These are phyloP conservation scores for Sebastes fasciatus DNA, from an alignment of 2,113 vertebrate species.

Conservation along the genomic window DNA sequence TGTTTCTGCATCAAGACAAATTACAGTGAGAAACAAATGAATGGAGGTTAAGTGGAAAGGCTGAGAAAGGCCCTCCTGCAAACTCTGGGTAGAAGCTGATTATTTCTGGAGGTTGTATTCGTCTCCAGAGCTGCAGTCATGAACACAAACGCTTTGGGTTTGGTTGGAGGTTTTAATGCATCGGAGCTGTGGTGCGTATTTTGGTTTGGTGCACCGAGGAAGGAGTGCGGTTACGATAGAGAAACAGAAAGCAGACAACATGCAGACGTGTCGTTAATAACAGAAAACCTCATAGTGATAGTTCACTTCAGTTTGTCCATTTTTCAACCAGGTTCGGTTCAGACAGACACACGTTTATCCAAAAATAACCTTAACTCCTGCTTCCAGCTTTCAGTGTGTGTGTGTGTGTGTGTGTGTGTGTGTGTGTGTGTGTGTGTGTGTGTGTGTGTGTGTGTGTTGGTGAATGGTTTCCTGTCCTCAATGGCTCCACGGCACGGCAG, in stretches of 20 bases:
- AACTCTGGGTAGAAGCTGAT: background rate
- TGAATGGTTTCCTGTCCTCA: slow-evolving; percentile 63
- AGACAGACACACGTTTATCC: background rate
- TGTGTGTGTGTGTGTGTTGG: background rate
- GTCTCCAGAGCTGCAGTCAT: background rate
- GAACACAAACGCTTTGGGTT: background rate
- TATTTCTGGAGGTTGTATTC: slow-evolving; percentile 17
- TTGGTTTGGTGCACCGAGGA: background rate
- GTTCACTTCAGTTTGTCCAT: background rate
- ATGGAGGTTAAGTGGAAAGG: background rate
- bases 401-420: background rate
- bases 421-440: background rate
- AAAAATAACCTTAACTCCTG: background rate
- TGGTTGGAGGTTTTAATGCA: background rate
- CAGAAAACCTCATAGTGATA: background rate
- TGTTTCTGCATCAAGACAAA: slow-evolving; percentile 43
- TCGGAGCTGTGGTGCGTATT: background rate
- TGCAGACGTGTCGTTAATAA: background rate
- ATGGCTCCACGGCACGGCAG: slow-evolving; percentile 67
- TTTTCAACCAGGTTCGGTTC: slow-evolving; percentile 21
- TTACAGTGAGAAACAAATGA: slow-evolving; percentile 11
- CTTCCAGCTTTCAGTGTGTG: background rate
- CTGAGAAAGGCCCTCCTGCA: background rate
- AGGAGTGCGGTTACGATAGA: background rate
- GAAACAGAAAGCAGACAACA: background rate